These are phyloP conservation scores for Drosophila yakuba DNA, from an alignment of 1,140 invertebrate genomes.

Conservation along the genomic window DNA sequence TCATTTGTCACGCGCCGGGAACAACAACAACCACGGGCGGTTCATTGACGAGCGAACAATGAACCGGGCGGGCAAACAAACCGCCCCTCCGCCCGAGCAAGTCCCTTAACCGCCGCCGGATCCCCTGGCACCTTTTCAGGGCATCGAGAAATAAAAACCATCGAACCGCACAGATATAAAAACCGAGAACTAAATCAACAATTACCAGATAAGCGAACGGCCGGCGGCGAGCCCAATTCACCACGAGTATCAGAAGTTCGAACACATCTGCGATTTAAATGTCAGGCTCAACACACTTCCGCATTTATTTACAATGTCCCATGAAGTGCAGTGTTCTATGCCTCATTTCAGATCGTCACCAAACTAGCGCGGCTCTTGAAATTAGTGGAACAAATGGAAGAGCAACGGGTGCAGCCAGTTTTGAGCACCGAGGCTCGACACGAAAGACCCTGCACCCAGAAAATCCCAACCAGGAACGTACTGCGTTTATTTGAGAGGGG, in stretches of 20 bases:
- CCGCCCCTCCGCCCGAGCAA: not conserved
- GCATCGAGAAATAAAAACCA: slow-evolving; percentile 20
- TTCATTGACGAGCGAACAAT: slow-evolving; percentile 75
- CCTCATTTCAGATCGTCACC: slow-evolving; percentile 42
- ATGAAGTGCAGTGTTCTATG: slow-evolving; percentile 64
- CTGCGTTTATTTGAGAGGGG: not conserved
- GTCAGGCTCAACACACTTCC: slow-evolving; percentile 64
- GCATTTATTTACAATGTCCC: slow-evolving; percentile 78
- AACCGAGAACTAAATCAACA: slow-evolving; percentile 82
- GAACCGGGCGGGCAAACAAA: slow-evolving; percentile 72
- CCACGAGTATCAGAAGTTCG: slow-evolving; percentile 28
- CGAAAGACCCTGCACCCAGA: slow-evolving; percentile 7
- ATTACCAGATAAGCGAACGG: slow-evolving; percentile 76
- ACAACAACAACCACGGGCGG: slow-evolving; percentile 50
- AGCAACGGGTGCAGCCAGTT: slow-evolving; percentile 60
- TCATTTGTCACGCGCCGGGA: slow-evolving; percentile 79
- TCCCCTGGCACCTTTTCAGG: slow-evolving; percentile 18
- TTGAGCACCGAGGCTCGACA: not conserved
- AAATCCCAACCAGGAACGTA: slow-evolving; percentile 13
- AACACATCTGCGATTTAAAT: slow-evolving; percentile 53
- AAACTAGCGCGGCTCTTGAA: slow-evolving; percentile 35
- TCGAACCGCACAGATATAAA: slow-evolving; percentile 63
- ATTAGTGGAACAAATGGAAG: slow-evolving; percentile 53
- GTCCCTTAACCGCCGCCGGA: no score
- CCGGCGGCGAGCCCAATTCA: slow-evolving; percentile 28